Evolutionary conservation across 2,888 invertebrate genomes (phyloP).

Genomic region (Hanleya hanleyi): DNA sequence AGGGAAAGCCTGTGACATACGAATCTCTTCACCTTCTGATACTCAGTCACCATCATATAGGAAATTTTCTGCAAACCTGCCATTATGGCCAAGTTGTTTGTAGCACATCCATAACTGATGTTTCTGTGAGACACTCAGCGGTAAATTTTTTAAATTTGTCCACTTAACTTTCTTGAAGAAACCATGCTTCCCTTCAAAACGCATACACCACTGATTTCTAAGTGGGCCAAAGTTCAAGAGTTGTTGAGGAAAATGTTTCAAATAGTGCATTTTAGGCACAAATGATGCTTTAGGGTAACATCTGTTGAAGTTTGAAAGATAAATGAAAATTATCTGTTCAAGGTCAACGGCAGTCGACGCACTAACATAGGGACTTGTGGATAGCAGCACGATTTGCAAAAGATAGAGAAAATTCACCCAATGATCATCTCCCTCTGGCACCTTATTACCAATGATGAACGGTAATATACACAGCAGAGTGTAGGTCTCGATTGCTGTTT

Average conservation of each 20-base stretch:
- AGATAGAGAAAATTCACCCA: slow-evolving; percentile 2
- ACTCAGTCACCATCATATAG: slow-evolving; percentile 29
- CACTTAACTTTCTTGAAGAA: slow-evolving; percentile 33
- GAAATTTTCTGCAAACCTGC: slow-evolving; percentile 9
- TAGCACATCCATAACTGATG: too few species aligned
- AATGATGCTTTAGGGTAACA: slow-evolving; percentile 23
- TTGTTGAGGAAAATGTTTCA: too few species aligned
- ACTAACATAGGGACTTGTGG: background rate
- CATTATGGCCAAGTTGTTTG: too few species aligned
- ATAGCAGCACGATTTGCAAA: background rate
- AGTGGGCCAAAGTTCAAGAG: slow-evolving; percentile 36
- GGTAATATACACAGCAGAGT: background rate
- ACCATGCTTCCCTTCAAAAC: slow-evolving; percentile 42
- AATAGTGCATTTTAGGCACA: too few species aligned
- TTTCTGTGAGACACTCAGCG: slow-evolving; percentile 23
- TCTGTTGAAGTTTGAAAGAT: slow-evolving; percentile 5
- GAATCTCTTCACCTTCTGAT: slow-evolving; percentile 15
- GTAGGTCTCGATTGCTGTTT: background rate
- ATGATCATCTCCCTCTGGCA: background rate
- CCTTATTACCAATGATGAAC: background rate
- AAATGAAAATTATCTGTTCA: too few species aligned
- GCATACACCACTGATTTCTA: slow-evolving; percentile 40
- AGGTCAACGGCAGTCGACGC: background rate
- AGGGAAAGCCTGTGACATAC: too few species aligned
- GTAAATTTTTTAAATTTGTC: slow-evolving; percentile 35